These are phyloP conservation scores for Melospiza georgiana DNA, from an alignment of 2,113 vertebrate genomes.

Conservation along the genomic window DNA sequence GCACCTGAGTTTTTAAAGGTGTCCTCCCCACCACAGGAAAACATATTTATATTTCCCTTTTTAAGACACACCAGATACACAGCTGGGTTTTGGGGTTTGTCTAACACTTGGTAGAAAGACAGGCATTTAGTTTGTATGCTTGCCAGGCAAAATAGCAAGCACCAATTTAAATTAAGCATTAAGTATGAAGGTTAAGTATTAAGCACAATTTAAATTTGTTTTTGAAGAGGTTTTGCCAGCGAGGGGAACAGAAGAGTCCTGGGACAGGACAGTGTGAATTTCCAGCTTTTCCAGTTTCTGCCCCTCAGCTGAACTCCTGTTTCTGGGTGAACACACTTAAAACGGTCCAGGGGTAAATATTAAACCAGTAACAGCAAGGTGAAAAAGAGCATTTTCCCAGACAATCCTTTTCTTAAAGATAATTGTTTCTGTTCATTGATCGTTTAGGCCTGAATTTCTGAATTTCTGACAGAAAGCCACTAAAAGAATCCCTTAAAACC, in stretches of 20 bases:
- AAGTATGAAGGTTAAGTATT: background rate
- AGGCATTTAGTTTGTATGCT: background rate
- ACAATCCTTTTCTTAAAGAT: background rate
- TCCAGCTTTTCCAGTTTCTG: background rate
- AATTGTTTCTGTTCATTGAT: background rate
- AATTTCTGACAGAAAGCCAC: background rate
- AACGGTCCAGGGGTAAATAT: background rate
- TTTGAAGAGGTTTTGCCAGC: background rate
- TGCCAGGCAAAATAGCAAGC: background rate
- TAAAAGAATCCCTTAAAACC: background rate
- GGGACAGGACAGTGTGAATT: background rate
- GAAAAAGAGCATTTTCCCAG: background rate
- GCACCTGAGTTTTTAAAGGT: background rate
- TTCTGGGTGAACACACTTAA: background rate
- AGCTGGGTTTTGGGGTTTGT: background rate
- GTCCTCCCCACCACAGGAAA: accelerated
- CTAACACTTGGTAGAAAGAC: background rate
- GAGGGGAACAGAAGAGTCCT: background rate
- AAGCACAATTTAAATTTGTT: background rate
- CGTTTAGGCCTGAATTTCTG: background rate
- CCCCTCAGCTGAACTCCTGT: background rate
- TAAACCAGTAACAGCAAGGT: background rate
- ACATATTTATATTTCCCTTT: background rate
- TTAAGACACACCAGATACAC: background rate
- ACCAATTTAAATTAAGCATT: background rate